Conservation (phyloP, 2,797 vertebrate species). For the Orientallactaga sibirica region DNA sequence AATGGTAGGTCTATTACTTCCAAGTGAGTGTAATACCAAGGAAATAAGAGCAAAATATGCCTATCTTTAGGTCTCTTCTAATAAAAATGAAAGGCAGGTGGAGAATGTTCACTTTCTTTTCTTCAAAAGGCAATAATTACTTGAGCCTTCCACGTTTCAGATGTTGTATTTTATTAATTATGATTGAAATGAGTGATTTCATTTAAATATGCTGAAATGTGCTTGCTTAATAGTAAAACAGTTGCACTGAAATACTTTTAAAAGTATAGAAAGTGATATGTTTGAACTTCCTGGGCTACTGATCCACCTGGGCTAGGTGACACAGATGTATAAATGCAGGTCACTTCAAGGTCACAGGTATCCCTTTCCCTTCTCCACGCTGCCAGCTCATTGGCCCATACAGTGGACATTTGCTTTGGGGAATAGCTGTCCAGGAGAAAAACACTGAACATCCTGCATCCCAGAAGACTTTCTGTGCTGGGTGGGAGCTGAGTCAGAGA, state of each 20-base stretch:
- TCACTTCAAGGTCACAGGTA: neutral
- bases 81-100: slow-evolving; percentile 30
- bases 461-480: neutral
- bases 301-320: neutral
- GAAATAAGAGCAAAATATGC: slow-evolving; percentile 15
- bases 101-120: neutral
- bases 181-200: slow-evolving; percentile 22
- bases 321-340: neutral
- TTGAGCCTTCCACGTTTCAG: slow-evolving; percentile 18
- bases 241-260: neutral
- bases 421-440: neutral
- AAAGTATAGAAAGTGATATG: neutral
- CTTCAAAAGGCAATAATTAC: slow-evolving; percentile 21
- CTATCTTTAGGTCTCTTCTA: neutral
- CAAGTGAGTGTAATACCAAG: neutral
- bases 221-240: neutral
- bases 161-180: slow-evolving; percentile 24
- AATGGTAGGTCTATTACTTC: neutral
- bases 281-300: neutral
- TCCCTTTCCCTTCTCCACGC: neutral
- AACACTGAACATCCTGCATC: neutral
- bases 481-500: neutral
- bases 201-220: neutral
- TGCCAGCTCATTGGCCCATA: neutral
- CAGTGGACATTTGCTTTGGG: neutral